phyloP scores from a whole-genome alignment of 2,113 vertebrate genomes.

The Laticauda colubrina region DNA sequence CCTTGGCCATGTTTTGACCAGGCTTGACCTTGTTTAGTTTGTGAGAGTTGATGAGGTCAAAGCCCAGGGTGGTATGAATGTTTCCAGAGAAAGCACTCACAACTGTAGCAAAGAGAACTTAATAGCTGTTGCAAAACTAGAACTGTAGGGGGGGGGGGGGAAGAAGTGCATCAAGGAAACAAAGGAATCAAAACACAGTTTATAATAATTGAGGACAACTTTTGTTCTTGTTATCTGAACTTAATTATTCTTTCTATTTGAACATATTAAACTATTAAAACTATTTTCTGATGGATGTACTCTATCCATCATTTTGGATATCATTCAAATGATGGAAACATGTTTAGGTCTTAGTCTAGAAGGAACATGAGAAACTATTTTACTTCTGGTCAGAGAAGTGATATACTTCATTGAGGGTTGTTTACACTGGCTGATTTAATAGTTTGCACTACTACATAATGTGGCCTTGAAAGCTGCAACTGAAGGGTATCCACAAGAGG shows the following conservation, averaged over 20 bases:
- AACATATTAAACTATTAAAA: constrained; percentile 36
- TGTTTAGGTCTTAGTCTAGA: not conserved
- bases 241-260: constrained; percentile 31
- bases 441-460: not conserved
- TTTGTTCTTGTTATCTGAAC: constrained; percentile 43
- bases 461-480: not conserved
- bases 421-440: not conserved
- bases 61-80: constrained; percentile 47
- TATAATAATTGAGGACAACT: constrained; percentile 35
- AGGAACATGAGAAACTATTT: not conserved
- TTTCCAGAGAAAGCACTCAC: constrained; percentile 45
- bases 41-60: constrained; percentile 38
- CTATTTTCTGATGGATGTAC: not conserved
- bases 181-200: constrained; percentile 56
- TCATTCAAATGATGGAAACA: too few relatives aligned
- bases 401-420: not conserved
- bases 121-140: constrained; percentile 54
- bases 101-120: constrained; percentile 56
- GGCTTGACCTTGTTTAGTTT: constrained; percentile 26
- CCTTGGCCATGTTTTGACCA: constrained; percentile 27
- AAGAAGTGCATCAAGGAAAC: constrained; percentile 1
- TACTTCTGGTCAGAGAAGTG: not conserved
- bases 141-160: constrained; percentile 10
- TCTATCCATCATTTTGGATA: not conserved
- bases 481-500: not conserved